Percentiles rank a stretch among this genome's conserved stretches.
phyloP scores from a whole-genome alignment of 2,888 invertebrate species.

The Aleiodes leptofemur region DNA sequence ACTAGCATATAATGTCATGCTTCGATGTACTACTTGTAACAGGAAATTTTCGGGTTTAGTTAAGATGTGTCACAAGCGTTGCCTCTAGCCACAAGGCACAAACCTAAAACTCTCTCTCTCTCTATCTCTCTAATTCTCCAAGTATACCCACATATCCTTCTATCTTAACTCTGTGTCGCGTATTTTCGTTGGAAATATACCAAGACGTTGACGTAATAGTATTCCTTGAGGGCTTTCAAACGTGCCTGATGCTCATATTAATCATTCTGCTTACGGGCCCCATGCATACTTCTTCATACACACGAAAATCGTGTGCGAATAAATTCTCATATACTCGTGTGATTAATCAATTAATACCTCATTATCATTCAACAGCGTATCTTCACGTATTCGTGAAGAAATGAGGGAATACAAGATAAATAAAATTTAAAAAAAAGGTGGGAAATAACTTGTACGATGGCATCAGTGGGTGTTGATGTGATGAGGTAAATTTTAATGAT shows the following conservation, averaged over 20 bases:
- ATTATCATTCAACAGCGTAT: constrained; percentile 7
- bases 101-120: constrained; percentile 8
- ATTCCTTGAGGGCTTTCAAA: neutral
- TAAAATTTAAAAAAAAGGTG: neutral
- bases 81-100: constrained; percentile 39
- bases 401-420: neutral
- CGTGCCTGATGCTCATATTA: constrained; percentile 22
- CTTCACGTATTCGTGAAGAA: constrained; percentile 2
- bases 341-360: constrained; percentile 35
- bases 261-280: neutral
- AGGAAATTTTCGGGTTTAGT: constrained; percentile 49
- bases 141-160: constrained; percentile 13
- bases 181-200: constrained; percentile 4
- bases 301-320: neutral
- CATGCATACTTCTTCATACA: neutral
- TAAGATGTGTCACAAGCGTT: constrained; percentile 40
- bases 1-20: constrained; percentile 21
- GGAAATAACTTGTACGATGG: constrained; percentile 31
- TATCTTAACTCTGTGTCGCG: constrained; percentile 1
- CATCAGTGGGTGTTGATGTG: constrained; percentile 9
- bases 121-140: too few relatives aligned
- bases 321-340: constrained; percentile 16
- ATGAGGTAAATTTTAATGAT: constrained; percentile 6
- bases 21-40: constrained; percentile 39
- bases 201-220: constrained; percentile 20